These are phyloP conservation scores for Ruditapes philippinarum DNA, from an alignment of 1,140 invertebrate genomes.

Conservation along the genomic window DNA sequence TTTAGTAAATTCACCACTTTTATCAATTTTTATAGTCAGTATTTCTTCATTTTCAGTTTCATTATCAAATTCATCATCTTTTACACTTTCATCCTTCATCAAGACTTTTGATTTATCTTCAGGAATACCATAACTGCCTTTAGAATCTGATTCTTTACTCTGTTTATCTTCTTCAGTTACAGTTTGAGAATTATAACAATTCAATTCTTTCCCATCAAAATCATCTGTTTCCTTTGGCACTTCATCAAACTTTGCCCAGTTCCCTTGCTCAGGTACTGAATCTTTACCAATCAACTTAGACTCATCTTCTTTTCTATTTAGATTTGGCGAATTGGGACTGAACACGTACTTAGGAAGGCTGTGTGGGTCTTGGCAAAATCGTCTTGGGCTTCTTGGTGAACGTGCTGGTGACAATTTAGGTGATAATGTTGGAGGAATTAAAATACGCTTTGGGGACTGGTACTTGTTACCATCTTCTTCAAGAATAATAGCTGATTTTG, in stretches of 20 bases:
- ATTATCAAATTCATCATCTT: constrained; percentile 22
- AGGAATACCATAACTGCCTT: not conserved
- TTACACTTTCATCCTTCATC: not conserved
- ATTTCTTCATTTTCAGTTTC: constrained; percentile 70
- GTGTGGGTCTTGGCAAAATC: not conserved
- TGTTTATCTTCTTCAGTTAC: not conserved
- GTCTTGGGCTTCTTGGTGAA: constrained; percentile 46
- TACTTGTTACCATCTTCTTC: constrained; percentile 75
- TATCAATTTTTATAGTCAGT: constrained; percentile 75
- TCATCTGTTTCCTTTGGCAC: not conserved
- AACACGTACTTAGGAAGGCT: constrained; percentile 15
- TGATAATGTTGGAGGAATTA: constrained; percentile 82
- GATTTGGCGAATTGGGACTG: constrained; percentile 6
- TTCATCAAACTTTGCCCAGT: constrained; percentile 77
- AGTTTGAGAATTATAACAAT: not conserved
- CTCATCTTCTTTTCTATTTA: not conserved
- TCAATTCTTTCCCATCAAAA: not conserved
- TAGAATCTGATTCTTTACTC: not conserved
- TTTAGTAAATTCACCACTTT: constrained; percentile 47
- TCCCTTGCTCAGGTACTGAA: constrained; percentile 47
- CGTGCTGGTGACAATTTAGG: constrained; percentile 74
- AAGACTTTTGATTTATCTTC: constrained; percentile 15
- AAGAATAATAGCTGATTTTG: constrained; percentile 80
- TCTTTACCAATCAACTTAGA: too few species aligned
- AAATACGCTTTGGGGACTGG: constrained; percentile 79